Conservation (phyloP, 2,888 invertebrate species). For the Carabus problematicus region DNA sequence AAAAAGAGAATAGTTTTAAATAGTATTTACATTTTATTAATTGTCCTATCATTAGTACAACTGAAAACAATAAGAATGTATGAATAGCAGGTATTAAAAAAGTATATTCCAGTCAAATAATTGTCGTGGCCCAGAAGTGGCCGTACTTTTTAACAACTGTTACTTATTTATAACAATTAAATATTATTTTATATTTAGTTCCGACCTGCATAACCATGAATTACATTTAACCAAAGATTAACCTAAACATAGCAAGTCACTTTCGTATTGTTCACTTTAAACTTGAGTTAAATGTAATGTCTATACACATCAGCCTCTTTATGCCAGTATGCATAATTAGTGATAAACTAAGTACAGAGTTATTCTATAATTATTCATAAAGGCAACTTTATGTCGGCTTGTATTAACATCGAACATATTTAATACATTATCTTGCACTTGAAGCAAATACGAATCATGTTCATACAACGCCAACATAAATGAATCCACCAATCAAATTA, state of each 20-base stretch:
- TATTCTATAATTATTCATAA: too few species aligned
- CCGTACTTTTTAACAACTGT: conserved; percentile 42
- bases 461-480: too few species aligned
- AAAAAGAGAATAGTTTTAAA: conserved; percentile 35
- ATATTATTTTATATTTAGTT: conserved; percentile 10
- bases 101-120: conserved; percentile 39
- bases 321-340: too few species aligned
- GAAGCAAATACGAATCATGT: too few species aligned
- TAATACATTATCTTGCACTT: too few species aligned
- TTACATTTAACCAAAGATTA: too few species aligned
- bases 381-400: not conserved
- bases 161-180: conserved; percentile 42
- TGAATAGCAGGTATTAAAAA: conserved; percentile 40
- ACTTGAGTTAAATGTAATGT: too few species aligned
- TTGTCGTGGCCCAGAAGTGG: conserved; percentile 29
- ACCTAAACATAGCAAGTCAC: too few species aligned
- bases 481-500: conserved; percentile 3
- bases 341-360: too few species aligned
- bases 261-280: too few species aligned
- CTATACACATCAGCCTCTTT: not conserved
- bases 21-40: conserved; percentile 43
- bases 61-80: conserved; percentile 42
- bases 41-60: conserved; percentile 42
- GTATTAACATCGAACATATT: too few species aligned
- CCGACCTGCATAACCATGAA: too few species aligned